A percentile compares a stretch with the other conserved stretches of the same genome.
These are phyloP conservation scores for Syrrhaptes paradoxus DNA, from an alignment of 2,113 vertebrate genomes.

Conservation along the genomic window DNA sequence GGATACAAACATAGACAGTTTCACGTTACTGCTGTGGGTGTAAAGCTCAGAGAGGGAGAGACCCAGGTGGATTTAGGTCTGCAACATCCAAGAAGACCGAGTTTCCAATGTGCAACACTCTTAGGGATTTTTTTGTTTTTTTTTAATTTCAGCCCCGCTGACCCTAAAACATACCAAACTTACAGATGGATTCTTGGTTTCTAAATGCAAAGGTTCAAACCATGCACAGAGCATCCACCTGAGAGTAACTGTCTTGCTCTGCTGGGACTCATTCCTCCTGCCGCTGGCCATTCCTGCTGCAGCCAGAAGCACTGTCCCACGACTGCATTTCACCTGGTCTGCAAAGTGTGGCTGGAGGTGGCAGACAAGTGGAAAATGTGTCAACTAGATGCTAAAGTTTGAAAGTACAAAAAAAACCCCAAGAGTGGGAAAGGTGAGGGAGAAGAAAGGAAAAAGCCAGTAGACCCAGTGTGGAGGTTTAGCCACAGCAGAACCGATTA, in stretches of 20 bases:
- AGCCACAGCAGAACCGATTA: neutral
- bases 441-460: neutral
- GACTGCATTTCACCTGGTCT: rapidly evolving
- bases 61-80: neutral
- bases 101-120: neutral
- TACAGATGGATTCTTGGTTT: neutral
- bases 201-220: neutral
- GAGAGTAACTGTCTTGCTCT: neutral
- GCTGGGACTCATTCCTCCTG: neutral
- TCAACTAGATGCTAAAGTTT: neutral
- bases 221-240: neutral
- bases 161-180: neutral
- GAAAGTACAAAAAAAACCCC: neutral
- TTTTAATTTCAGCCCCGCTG: neutral
- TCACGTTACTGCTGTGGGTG: neutral
- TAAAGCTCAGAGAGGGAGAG: neutral
- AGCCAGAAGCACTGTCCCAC: neutral
- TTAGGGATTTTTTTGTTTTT: neutral
- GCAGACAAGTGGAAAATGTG: neutral
- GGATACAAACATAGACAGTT: neutral
- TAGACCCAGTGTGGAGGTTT: neutral
- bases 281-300: neutral
- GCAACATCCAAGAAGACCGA: neutral
- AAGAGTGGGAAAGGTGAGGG: neutral
- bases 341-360: neutral